phyloP scores from a whole-genome alignment of 2,113 vertebrate species.

The Colossoma macropomum region DNA sequence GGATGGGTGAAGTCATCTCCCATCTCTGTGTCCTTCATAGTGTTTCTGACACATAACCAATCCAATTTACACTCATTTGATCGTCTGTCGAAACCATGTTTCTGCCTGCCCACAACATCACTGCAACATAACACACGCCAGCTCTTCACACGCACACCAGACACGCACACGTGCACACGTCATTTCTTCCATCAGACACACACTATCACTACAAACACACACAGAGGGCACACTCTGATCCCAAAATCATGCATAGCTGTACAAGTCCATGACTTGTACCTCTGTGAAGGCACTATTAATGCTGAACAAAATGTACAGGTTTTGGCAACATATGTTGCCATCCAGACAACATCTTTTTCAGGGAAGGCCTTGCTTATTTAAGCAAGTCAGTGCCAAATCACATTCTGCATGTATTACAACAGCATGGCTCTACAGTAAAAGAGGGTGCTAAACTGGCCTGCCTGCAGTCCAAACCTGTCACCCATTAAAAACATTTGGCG shows the following conservation, averaged over 20 bases:
- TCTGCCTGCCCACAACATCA: conserved; percentile 28
- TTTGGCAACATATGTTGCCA: no score
- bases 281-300: no score
- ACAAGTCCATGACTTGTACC: no score
- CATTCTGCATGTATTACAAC: no score
- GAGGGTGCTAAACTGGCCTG: no score
- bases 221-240: not conserved
- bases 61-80: conserved; percentile 42
- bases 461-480: no score
- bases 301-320: no score
- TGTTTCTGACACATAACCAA: conserved; percentile 25
- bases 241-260: not conserved
- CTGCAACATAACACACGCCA: not conserved
- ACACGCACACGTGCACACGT: conserved; percentile 1
- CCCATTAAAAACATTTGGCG: no score
- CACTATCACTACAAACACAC: not conserved
- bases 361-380: no score
- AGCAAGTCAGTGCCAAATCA: no score
- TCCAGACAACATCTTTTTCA: no score
- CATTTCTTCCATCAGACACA: conserved; percentile 8
- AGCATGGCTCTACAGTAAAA: no score
- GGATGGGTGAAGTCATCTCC: not conserved
- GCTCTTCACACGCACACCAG: not conserved
- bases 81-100: conserved; percentile 7
- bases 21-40: not conserved